Evolutionary conservation across 2,888 invertebrate genomes (phyloP).

Genomic region (Elegia similella): DNA sequence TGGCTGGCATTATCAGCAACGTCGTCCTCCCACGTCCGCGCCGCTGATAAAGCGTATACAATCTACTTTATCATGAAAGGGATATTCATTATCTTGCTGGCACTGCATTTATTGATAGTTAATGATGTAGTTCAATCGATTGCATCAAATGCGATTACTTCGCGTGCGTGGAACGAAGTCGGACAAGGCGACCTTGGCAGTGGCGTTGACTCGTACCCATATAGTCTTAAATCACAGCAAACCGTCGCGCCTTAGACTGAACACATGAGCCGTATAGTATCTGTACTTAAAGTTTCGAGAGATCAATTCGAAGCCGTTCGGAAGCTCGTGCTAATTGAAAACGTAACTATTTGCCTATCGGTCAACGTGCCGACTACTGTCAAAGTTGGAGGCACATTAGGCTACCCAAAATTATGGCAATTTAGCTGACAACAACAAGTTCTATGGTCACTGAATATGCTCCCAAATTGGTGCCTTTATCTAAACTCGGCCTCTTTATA

Average conservation of each 20-base stretch:
- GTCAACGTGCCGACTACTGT: not conserved
- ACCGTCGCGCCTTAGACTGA: conserved; percentile 47
- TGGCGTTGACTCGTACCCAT: conserved; percentile 74
- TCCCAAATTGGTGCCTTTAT: no score
- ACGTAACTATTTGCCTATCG: not conserved
- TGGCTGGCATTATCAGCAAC: not conserved
- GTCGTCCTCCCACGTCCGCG: not conserved
- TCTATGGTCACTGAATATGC: no score
- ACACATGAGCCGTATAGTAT: conserved; percentile 39
- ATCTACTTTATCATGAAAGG: conserved; percentile 12
- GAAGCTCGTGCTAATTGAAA: not conserved
- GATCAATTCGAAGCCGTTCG: not conserved
- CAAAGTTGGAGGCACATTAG: not conserved
- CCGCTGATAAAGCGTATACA: conserved; percentile 17
- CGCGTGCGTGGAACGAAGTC: conserved; percentile 35
- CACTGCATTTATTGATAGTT: conserved; percentile 6
- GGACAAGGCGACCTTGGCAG: conserved; percentile 66
- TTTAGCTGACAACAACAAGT: not conserved
- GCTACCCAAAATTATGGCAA: no score
- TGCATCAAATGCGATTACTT: conserved; percentile 48
- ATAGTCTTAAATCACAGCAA: conserved; percentile 64
- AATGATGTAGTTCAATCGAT: conserved; percentile 28
- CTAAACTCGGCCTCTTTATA: no score
- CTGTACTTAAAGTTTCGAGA: conserved; percentile 22
- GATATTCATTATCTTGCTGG: conserved; percentile 1